Base-by-base conservation (phyloP, 2,888 invertebrate genomes). In the Anthophora plumipes region DNA sequence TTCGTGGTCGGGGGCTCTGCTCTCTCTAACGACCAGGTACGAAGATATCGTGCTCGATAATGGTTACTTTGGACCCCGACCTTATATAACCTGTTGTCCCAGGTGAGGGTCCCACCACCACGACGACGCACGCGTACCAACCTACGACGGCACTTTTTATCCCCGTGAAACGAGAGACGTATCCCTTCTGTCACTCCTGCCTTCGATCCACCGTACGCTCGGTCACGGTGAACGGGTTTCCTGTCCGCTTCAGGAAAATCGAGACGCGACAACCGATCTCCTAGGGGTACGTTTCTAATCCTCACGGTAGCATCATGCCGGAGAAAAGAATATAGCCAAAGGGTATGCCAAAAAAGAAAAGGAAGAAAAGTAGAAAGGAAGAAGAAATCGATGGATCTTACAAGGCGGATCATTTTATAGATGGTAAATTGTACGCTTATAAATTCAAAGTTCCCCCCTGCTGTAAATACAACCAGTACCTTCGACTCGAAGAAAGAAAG, bases 11-110 rank as follows among this genome's bases (percentile, higher is more conserved):
- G 82, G 67, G 59, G 78, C 63, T 31, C 31, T 77, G 68, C 72
- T 77, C 80, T 68, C 82, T 80, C 82, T 87, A 82, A 85, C 87
- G 70, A 87, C 75, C 87, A 70, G 80, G 70, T 84, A 84, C 82
- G 75, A 87, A 87, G 87, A 85, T 85, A 87, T 82, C 85, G 82
- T 85, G 79, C 82, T 83, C 87, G 85, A 87, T 87, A 87, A 87
- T 85, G 81, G 82, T 78, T 82, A 82, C 84, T 87, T 82, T 74
- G 68, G 73, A 67, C 73, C 73, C 75, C 82, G 87, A 87, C 78
- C 86, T 86, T 85, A 86, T 85, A 85, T 83, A 87, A 85, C 81
- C 78, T 84, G 86, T 80, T 86, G 86, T 86, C 83, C 87, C 78
- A 85, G 83, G 71, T 84, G 86, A 86, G 76, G 70, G 55, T 68